Evolutionary conservation across 1,140 invertebrate genomes (phyloP).

Genomic region (Bombus breviceps): DNA sequence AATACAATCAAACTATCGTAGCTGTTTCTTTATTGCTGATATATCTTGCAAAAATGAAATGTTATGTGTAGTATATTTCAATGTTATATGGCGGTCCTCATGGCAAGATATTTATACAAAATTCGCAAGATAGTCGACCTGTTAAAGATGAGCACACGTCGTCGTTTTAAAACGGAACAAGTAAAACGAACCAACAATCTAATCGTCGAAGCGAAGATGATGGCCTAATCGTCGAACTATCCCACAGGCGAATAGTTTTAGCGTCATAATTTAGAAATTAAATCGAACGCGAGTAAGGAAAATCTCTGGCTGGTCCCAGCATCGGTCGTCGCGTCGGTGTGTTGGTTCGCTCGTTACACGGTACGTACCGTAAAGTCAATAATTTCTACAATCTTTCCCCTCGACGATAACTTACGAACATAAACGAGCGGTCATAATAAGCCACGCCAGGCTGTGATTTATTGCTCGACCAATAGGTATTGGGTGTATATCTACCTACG

Average conservation of each 20-base stretch:
- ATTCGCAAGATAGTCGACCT: no score
- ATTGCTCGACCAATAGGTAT: constrained; percentile 58
- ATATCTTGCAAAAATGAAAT: no score
- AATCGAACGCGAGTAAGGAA: constrained; percentile 8
- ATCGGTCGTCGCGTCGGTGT: no score
- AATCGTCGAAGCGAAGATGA: not conserved
- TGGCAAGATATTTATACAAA: no score
- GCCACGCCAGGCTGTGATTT: constrained; percentile 56
- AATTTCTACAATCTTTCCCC: constrained; percentile 54
- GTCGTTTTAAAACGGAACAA: not conserved
- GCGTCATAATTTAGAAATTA: constrained; percentile 32
- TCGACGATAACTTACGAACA: constrained; percentile 49
- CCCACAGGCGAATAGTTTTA: not conserved
- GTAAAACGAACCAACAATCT: not conserved
- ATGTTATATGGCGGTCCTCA: no score
- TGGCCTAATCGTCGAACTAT: no score
- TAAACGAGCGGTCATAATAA: constrained; percentile 65
- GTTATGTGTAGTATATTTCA: no score
- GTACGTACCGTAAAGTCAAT: constrained; percentile 27
- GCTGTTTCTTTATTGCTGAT: no score
- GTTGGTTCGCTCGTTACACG: constrained; percentile 4
- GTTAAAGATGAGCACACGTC: not conserved
- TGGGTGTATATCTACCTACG: constrained; percentile 57
- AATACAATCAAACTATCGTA: no score
- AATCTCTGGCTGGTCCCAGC: not conserved